phyloP scores from a whole-genome alignment of 2,888 invertebrate genomes.

The Hecatera dysodea region DNA sequence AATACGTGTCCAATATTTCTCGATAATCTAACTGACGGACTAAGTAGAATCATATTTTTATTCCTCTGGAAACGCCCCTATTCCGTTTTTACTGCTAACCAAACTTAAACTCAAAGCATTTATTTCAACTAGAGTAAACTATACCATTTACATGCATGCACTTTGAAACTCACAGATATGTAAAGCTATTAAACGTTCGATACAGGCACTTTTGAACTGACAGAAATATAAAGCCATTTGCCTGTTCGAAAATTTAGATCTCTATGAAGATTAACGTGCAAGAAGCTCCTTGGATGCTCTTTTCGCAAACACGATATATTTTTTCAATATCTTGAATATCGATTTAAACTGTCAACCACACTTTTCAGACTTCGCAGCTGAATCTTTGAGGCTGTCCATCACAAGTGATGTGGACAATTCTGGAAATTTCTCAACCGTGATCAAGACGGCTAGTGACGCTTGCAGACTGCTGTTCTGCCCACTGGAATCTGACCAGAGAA shows the following conservation, averaged over 20 bases:
- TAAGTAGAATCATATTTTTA: too few species aligned
- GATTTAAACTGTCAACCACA: neutral
- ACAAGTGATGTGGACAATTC: slow-evolving; percentile 73
- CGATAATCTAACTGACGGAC: too few species aligned
- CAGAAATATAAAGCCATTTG: neutral
- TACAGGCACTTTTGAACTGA: neutral
- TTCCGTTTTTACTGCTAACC: neutral
- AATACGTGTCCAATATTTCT: too few species aligned
- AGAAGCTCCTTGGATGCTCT: neutral
- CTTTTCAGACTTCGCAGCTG: slow-evolving; percentile 76
- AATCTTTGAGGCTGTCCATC: slow-evolving; percentile 73
- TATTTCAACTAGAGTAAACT: neutral
- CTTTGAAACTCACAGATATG: neutral
- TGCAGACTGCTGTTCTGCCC: slow-evolving; percentile 77
- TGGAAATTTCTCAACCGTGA: slow-evolving; percentile 67
- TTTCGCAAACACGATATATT: too few species aligned
- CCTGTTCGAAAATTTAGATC: neutral
- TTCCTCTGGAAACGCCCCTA: too few species aligned
- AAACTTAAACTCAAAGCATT: neutral
- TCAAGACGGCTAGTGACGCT: slow-evolving; percentile 70
- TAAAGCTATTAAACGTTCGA: neutral
- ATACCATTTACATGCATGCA: neutral
- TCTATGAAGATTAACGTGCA: neutral
- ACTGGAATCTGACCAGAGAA: slow-evolving; percentile 70
- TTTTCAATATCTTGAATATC: neutral